Evolutionary conservation across 2,888 invertebrate genomes (phyloP).

Genomic region (Mesorhabditis spiculigera): DNA sequence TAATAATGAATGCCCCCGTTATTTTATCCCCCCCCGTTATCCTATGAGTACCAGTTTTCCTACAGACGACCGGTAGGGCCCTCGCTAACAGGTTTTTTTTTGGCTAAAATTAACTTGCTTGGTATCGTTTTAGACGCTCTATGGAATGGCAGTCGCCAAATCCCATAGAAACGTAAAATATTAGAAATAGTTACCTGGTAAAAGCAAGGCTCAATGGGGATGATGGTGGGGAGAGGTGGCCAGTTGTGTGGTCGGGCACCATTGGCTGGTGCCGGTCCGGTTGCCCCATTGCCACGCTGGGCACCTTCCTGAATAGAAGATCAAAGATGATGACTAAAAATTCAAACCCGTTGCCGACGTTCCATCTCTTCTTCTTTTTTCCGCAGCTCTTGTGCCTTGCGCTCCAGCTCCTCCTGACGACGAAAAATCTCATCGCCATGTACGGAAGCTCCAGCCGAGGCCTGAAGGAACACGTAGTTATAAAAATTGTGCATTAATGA

Average conservation of each 20-base stretch:
- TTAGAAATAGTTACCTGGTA: slow-evolving; percentile 69
- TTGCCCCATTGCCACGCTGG: slow-evolving; percentile 13
- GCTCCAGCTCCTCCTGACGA: slow-evolving; percentile 54
- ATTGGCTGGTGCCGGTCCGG: slow-evolving; percentile 11
- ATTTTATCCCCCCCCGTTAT: no score
- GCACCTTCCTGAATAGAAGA: neutral
- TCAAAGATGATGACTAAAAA: neutral
- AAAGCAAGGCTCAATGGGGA: slow-evolving; percentile 89
- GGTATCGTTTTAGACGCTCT: no score
- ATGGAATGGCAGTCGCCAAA: no score
- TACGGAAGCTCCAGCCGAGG: slow-evolving; percentile 17
- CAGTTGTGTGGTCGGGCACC: slow-evolving; percentile 83
- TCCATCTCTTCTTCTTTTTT: slow-evolving; percentile 71
- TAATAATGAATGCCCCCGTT: no score
- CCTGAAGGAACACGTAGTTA: neutral
- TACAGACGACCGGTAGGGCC: no score
- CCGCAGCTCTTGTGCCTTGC: slow-evolving; percentile 51
- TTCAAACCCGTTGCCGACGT: slow-evolving; percentile 20
- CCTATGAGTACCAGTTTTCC: no score
- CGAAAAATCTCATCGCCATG: slow-evolving; percentile 55
- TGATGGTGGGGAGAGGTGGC: slow-evolving; percentile 93
- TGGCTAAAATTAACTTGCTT: no score
- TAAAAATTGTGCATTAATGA: no score
- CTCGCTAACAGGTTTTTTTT: neutral
- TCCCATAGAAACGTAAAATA: no score